A percentile compares a stretch with the other conserved stretches of the same genome.
These are phyloP conservation scores for Fragum sueziense DNA, from an alignment of 2,888 invertebrate genomes.

Conservation along the genomic window DNA sequence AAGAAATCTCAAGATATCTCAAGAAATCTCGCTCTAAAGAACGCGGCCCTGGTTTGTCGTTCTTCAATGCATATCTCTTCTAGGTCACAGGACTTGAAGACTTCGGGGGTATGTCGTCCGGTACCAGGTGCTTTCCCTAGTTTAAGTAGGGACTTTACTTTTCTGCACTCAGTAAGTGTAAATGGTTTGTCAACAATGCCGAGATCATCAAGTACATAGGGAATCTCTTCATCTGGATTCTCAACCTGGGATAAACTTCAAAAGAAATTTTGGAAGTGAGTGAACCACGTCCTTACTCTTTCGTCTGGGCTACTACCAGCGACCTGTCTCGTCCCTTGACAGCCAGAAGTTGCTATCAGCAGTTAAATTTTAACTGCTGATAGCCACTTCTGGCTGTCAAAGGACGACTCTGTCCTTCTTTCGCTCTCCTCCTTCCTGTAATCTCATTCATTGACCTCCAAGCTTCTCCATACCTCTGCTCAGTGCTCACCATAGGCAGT, in stretches of 20 bases:
- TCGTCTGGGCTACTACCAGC: not conserved
- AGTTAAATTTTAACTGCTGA: too few relatives aligned
- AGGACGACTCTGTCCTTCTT: too few relatives aligned
- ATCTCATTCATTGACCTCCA: not conserved
- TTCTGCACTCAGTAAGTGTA: not conserved
- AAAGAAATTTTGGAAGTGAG: not conserved
- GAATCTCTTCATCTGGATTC: not conserved
- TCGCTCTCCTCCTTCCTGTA: not conserved
- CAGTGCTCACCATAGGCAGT: not conserved
- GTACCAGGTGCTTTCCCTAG: not conserved
- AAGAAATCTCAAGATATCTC: too few relatives aligned
- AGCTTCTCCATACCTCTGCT: not conserved
- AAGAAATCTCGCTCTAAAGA: too few relatives aligned
- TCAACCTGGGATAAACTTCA: not conserved
- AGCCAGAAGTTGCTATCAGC: too few relatives aligned
- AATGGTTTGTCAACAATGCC: not conserved
- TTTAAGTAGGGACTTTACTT: not conserved
- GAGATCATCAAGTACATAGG: not conserved
- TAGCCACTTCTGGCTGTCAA: too few relatives aligned
- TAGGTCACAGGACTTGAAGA: not conserved
- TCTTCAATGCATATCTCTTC: not conserved
- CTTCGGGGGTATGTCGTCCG: not conserved
- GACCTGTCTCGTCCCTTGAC: too few relatives aligned
- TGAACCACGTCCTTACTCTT: not conserved
- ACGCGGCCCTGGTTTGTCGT: too few relatives aligned